phyloP scores from a whole-genome alignment of 1,140 invertebrate genomes.

The Zaprionus taronus region DNA sequence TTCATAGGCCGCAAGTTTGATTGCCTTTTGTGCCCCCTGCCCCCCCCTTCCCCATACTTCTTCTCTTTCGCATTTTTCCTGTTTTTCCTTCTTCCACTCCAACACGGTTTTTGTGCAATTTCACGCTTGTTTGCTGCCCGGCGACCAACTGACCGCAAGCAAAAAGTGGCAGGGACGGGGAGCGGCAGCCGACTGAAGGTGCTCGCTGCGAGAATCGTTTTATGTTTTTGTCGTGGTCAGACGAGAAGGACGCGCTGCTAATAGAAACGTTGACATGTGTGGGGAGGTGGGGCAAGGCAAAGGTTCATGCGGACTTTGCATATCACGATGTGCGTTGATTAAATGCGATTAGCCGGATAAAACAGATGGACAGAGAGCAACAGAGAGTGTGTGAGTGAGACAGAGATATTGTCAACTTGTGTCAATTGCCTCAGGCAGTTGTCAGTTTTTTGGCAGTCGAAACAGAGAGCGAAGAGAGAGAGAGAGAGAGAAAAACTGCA shows the following conservation, averaged over 20 bases:
- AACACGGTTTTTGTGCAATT: conserved; percentile 78
- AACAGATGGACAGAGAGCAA: background rate
- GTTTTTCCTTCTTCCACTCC: conserved; percentile 38
- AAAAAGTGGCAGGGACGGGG: conserved; percentile 38
- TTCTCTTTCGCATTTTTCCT: background rate
- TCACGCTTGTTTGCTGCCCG: conserved; percentile 78
- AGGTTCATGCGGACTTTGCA: conserved; percentile 1
- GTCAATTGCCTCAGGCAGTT: conserved; percentile 6
- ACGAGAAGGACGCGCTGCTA: background rate
- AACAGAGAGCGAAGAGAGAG: background rate
- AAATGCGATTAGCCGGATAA: conserved; percentile 4
- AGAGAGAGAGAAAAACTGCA: background rate
- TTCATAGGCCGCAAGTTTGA: conserved; percentile 69
- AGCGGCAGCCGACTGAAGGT: background rate
- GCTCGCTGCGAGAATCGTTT: background rate
- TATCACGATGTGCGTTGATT: conserved; percentile 23
- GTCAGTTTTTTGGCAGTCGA: background rate
- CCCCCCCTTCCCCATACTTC: background rate
- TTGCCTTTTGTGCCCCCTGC: conserved; percentile 64
- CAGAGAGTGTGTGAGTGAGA: background rate
- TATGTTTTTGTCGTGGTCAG: conserved; percentile 25
- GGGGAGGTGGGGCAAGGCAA: background rate
- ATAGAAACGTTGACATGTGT: conserved; percentile 39
- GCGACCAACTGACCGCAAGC: conserved; percentile 72
- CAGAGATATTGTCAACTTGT: conserved; percentile 9